Conservation (phyloP, 2,113 vertebrate species). For the Strix uralensis region DNA sequence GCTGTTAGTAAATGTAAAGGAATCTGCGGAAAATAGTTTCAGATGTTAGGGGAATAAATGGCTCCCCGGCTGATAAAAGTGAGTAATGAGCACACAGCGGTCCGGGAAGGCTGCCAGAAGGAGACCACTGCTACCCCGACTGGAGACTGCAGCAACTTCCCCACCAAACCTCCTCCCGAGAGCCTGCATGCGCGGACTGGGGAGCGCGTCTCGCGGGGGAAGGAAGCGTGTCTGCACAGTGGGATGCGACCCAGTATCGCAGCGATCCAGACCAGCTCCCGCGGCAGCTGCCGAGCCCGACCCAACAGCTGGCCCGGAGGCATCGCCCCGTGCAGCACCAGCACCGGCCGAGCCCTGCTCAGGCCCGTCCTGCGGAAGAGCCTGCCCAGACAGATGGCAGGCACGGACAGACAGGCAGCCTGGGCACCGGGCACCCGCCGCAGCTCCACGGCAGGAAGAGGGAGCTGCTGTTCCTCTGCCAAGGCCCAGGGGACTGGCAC, state of each 20-base stretch:
- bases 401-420: not conserved
- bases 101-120: not conserved
- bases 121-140: not conserved
- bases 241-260: accelerated
- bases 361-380: not conserved
- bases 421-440: not conserved
- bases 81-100: not conserved
- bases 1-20: conserved; percentile 16
- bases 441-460: not conserved
- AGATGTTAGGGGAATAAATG: not conserved
- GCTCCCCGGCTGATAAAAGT: not conserved
- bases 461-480: not conserved
- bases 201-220: not conserved
- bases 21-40: conserved; percentile 33
- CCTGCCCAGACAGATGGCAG: not conserved
- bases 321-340: accelerated
- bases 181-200: accelerated
- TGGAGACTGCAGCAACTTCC: not conserved
- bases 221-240: not conserved
- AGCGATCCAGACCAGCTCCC: accelerated
- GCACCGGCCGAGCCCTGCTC: not conserved
- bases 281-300: not conserved
- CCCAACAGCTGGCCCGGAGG: not conserved
- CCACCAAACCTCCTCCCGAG: not conserved
- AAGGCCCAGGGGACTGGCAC: accelerated